Evolutionary conservation across 2,113 vertebrate genomes (phyloP), one percentile per base, ranked within the genome.

Genomic region (Actinemys pallida): DNA sequence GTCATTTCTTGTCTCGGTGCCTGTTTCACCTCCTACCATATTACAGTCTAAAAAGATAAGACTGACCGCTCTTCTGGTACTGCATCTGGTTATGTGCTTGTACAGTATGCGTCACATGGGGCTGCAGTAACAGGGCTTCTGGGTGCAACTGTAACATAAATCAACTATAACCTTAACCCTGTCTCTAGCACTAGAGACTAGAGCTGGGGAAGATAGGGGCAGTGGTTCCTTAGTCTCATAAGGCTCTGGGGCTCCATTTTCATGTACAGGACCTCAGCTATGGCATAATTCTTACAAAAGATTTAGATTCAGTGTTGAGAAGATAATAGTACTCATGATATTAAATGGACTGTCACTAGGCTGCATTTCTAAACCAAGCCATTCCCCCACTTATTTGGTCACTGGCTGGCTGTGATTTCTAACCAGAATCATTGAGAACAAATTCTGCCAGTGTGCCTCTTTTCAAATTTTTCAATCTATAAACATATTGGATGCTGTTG

Each of bases 391-490:
- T 89, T 94, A 95, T 86, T 93, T 89, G 88, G 90, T 89, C 79
- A 83, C 35, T 84, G 72, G 62, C 90, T 81, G 79, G 42, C 87
- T 83, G 79, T 83, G 81, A 47, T 89, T 91, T 93, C 72, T n/a
- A 81, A 88, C 92, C 39, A 91, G 83, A 19, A 85, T 76, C 10
- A 53, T 86, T 83, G 50, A 84, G 50, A 25, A 50, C 25, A 65
- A 88, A 80, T 94, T 45, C 50, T 75, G 88, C 45, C 56, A 53
- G 5, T 86, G 24, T 88, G n/a, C 90, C 52, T 50, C 87, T 91
- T 86, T 90, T 90, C 79, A 57, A 83, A 72, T 95, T 96, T 97
- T 96, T 89, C 87, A 86, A 87, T 81, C 96, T 96, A 81, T 93
- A 90, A 84, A 75, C 86, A 25, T 24, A 65, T 54, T 91, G 83